A percentile compares a stretch with the other conserved stretches of the same genome.
Evolutionary conservation across 2,113 vertebrate species (phyloP).

Genomic region (Petrocephalus zakoni): DNA sequence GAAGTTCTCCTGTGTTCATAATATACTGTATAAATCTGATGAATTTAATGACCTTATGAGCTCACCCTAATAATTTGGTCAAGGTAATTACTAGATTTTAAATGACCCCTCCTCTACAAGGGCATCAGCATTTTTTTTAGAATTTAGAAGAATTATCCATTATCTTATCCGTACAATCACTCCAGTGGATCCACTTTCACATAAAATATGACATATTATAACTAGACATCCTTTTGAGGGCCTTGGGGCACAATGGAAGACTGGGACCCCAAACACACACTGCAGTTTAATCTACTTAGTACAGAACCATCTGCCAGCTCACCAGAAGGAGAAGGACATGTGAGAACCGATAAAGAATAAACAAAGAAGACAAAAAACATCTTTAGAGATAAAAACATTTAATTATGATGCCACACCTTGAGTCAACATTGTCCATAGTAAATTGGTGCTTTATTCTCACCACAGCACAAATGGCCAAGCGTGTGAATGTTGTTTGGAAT

Average conservation of each 20-base stretch:
- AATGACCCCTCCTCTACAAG: background rate
- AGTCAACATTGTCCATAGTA: background rate
- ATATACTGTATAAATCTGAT: constrained; percentile 4
- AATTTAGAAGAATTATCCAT: background rate
- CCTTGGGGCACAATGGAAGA: too few species aligned
- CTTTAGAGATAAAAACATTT: background rate
- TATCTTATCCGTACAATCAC: background rate
- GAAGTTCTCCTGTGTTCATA: background rate
- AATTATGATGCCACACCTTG: background rate
- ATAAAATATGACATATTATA: background rate
- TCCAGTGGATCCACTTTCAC: background rate
- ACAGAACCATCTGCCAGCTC: background rate
- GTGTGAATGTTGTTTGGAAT: background rate
- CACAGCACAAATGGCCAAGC: background rate
- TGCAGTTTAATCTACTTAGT: constrained; percentile 16
- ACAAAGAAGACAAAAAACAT: background rate
- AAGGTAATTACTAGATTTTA: constrained; percentile 1
- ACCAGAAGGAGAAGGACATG: background rate
- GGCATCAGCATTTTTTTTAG: background rate
- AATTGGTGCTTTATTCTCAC: background rate
- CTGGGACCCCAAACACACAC: background rate
- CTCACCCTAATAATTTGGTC: background rate
- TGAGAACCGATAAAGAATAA: background rate
- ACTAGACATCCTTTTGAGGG: background rate
- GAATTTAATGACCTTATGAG: background rate